A percentile compares a stretch with the other conserved stretches of the same genome.
These are phyloP conservation scores for Noctilio leporinus DNA, from an alignment of 2,113 vertebrate genomes.

Conservation along the genomic window DNA sequence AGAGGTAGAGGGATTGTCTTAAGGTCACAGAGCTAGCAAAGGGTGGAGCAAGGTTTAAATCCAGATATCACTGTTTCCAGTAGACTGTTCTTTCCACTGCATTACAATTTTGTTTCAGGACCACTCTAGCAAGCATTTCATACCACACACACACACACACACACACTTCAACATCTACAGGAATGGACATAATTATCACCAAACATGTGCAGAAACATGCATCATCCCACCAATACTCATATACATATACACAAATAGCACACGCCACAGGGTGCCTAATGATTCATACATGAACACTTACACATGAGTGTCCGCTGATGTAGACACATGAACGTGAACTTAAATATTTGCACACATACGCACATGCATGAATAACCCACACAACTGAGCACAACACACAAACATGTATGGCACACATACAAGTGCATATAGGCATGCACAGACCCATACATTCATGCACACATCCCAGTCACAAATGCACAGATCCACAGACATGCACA, in stretches of 20 bases:
- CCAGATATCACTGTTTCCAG: background rate
- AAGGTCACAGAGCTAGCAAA: background rate
- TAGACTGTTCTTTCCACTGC: background rate
- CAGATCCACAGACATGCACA: background rate
- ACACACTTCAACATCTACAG: background rate
- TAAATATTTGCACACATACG: background rate
- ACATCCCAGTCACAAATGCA: background rate
- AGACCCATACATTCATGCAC: background rate
- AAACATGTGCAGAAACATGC: background rate
- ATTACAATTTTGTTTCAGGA: background rate
- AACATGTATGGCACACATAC: background rate
- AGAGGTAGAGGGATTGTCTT: background rate
- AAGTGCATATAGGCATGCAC: background rate
- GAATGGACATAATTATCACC: background rate
- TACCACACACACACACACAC: background rate
- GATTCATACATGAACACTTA: background rate
- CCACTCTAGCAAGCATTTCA: background rate
- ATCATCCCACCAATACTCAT: background rate
- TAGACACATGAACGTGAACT: too few relatives aligned
- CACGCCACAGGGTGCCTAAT: background rate
- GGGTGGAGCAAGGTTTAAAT: background rate
- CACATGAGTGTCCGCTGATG: rapidly evolving
- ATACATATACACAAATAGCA: background rate
- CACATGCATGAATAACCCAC: background rate
- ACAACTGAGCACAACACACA: background rate